Evolutionary conservation across 64 coral and sea anemone genomes (phyloP), one percentile per base, ranked within the genome.

Genomic region (Catalaphyllia jardinei): DNA sequence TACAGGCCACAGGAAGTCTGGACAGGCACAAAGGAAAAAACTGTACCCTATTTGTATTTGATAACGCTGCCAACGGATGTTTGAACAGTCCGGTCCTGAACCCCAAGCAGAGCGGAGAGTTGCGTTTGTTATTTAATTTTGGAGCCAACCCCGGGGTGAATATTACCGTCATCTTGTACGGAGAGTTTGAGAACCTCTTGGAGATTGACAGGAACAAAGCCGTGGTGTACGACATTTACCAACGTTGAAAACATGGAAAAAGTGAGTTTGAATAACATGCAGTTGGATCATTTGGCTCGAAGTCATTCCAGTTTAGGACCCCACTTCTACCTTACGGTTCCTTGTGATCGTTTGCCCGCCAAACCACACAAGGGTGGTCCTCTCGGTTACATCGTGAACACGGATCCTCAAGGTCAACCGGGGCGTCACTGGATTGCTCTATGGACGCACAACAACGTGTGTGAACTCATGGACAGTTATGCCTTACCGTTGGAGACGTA

Each of bases 381-480:
- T 6, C 0, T 4, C 4, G 75, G 16, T 51, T 82, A 88, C 55
- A 82, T 93, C 24, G 67, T 93, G 24, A 93, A 93, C 49, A 93
- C 91, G 24, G 71, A 88, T 50, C 76, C 57, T 12, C 29, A 63
- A 24, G 18, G 8, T 18, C 28, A 38, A 0, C 85, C 78, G 0
- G 86, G 76, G 1, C 7, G 11, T 0, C 85, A 82, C 75, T 93
- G 86, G 91, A 25, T 82, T 10, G 84, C 49, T 8, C 13, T 87
- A 35, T 88, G 91, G 91, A 93, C 51, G 8, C 27, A 71, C 5
- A 52, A 61, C 12, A 17, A 52, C 0, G 67, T 25, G 18, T 93
- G 91, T 19, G 69, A 93, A 29, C 10, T 88, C 38, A 88, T 93
- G 77, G 86, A 82, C 77, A 88, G 91, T 39, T 39, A 39, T 4